phyloP scores from a whole-genome alignment of 1,140 invertebrate genomes.

The Theocolax elegans region DNA sequence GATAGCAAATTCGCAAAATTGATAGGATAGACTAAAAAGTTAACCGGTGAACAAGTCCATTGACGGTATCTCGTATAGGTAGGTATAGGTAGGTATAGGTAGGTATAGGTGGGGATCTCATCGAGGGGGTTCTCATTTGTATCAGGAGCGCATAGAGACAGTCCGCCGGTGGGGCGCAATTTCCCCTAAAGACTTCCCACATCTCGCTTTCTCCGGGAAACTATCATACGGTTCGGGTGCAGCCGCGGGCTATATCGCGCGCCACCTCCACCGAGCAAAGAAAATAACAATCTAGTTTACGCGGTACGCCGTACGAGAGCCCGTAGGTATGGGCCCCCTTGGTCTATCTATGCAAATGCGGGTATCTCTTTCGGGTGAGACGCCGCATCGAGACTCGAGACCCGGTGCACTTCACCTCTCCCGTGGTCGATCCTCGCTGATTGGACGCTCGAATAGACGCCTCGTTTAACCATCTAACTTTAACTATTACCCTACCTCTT shows the following conservation, averaged over 20 bases:
- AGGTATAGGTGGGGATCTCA: too few relatives aligned
- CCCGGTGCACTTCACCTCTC: too few relatives aligned
- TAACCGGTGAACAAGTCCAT: too few relatives aligned
- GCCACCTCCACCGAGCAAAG: neutral
- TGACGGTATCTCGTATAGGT: too few relatives aligned
- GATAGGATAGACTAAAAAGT: too few relatives aligned
- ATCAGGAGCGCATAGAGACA: neutral
- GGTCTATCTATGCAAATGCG: conserved; percentile 36
- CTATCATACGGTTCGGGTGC: conserved; percentile 13
- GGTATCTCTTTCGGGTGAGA: conserved; percentile 1
- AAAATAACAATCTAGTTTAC: conserved; percentile 39
- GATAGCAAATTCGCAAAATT: too few relatives aligned
- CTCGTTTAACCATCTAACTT: conserved; percentile 51
- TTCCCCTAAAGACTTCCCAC: conserved; percentile 28
- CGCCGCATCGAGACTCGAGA: too few relatives aligned
- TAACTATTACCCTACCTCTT: conserved; percentile 47
- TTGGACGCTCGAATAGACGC: conserved; percentile 47
- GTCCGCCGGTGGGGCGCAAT: neutral
- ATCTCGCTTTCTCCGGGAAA: conserved; percentile 13
- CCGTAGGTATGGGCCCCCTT: neutral
- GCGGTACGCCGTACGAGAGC: neutral
- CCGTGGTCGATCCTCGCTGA: conserved; percentile 38
- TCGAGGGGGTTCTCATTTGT: conserved; percentile 14
- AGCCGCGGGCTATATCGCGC: neutral
- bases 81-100: too few relatives aligned